Evolutionary conservation across 2,888 invertebrate species (phyloP).

Genomic region (Lathronympha strigana): DNA sequence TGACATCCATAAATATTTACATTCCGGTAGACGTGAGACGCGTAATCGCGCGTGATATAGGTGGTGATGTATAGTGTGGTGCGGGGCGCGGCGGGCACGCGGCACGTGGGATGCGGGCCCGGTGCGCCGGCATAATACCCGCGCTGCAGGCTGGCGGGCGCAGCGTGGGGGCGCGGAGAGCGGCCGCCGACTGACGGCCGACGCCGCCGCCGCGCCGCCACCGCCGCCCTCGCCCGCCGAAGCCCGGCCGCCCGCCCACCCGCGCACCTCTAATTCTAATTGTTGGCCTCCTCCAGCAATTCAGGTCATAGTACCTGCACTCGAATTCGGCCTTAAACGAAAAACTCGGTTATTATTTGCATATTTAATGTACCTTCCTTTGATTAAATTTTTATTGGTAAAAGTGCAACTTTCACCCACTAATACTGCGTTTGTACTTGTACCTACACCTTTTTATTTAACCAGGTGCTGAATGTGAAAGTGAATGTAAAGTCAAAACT

Average conservation of each 20-base stretch:
- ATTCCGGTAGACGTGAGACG: constrained; percentile 75
- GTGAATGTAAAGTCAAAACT: constrained; percentile 11
- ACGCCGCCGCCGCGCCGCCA: constrained; percentile 49
- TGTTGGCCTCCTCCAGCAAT: constrained; percentile 75
- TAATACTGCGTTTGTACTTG: neutral
- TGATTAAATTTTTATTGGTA: constrained; percentile 59
- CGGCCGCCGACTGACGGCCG: constrained; percentile 60
- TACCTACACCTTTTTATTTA: neutral
- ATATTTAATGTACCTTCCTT: constrained; percentile 64
- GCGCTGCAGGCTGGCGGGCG: constrained; percentile 60
- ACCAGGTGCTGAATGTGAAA: neutral
- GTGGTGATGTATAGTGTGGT: constrained; percentile 59
- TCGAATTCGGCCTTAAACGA: constrained; percentile 62
- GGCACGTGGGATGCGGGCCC: constrained; percentile 61
- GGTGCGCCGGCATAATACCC: constrained; percentile 57
- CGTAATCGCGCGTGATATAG: constrained; percentile 70
- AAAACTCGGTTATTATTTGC: constrained; percentile 64
- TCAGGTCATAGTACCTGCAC: constrained; percentile 79
- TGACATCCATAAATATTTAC: constrained; percentile 84
- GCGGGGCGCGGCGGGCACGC: constrained; percentile 62
- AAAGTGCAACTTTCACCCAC: constrained; percentile 8
- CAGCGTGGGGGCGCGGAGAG: constrained; percentile 66
- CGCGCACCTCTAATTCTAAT: constrained; percentile 73
- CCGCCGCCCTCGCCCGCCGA: constrained; percentile 49
- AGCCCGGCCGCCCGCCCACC: constrained; percentile 52